Evolutionary conservation across 2,113 vertebrate genomes (phyloP).

Genomic region (Notiomystis cincta): DNA sequence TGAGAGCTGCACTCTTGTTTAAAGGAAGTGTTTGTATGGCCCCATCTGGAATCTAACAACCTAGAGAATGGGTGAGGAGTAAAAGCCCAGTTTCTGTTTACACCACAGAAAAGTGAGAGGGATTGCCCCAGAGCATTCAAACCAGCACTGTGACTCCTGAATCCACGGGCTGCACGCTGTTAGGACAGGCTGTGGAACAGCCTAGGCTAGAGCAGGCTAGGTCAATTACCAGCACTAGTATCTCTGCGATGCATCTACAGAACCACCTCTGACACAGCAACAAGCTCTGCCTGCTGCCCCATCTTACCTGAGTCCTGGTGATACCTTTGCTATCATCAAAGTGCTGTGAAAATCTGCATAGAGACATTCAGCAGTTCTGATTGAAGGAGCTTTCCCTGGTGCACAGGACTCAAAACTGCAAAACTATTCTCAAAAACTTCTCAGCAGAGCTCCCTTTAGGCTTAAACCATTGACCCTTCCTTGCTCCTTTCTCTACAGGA

Average conservation of each 20-base stretch:
- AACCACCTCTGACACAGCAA: background rate
- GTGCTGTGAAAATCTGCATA: background rate
- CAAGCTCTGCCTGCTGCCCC: background rate
- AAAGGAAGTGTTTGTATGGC: background rate
- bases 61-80: background rate
- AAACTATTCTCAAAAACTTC: background rate
- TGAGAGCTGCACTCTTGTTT: background rate
- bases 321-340: background rate
- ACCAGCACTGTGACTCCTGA: background rate
- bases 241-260: background rate
- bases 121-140: background rate
- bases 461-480: background rate
- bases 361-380: background rate
- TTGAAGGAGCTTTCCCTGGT: background rate
- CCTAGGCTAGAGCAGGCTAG: too few species aligned
- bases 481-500: background rate
- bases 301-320: background rate
- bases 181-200: background rate
- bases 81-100: background rate
- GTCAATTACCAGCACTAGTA: background rate
- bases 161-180: background rate
- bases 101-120: background rate
- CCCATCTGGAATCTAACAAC: background rate
- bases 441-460: background rate
- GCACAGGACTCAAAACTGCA: background rate